Conservation (phyloP, 2,113 vertebrate species). For the Syngnathoides biaculeatus region DNA sequence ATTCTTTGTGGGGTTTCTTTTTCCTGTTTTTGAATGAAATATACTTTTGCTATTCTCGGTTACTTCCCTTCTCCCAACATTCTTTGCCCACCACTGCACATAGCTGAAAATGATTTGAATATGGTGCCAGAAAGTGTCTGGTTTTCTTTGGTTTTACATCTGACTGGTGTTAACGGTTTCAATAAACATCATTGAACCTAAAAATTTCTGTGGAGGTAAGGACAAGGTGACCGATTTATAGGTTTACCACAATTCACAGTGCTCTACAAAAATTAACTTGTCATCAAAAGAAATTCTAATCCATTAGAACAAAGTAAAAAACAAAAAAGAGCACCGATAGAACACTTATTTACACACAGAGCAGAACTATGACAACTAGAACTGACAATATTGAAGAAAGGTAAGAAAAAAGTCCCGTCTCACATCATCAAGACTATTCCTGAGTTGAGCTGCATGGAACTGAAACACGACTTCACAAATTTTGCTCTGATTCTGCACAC, state of each 20-base stretch:
- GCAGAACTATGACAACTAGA: too few species aligned
- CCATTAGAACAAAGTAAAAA: too few species aligned
- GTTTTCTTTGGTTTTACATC: not conserved
- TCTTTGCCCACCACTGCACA: not conserved
- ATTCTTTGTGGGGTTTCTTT: slow-evolving; percentile 5
- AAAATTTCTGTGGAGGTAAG: not conserved
- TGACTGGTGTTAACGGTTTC: not conserved
- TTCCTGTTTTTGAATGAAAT: not conserved
- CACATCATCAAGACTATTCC: not conserved
- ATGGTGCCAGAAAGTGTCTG: not conserved
- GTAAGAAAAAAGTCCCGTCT: not conserved
- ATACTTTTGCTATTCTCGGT: not conserved
- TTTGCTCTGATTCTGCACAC: not conserved
- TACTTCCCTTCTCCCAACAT: not conserved
- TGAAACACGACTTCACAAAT: not conserved
- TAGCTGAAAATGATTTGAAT: not conserved
- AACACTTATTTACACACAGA: not conserved
- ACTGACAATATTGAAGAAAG: too few species aligned
- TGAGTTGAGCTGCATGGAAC: not conserved
- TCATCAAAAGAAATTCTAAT: too few species aligned
- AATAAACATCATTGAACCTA: not conserved
- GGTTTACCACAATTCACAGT: not conserved
- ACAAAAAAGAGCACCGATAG: too few species aligned
- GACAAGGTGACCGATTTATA: not conserved
- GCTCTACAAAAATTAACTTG: too few species aligned